Evolutionary conservation across 2,888 invertebrate genomes (phyloP).

Genomic region (Homarus gammarus): DNA sequence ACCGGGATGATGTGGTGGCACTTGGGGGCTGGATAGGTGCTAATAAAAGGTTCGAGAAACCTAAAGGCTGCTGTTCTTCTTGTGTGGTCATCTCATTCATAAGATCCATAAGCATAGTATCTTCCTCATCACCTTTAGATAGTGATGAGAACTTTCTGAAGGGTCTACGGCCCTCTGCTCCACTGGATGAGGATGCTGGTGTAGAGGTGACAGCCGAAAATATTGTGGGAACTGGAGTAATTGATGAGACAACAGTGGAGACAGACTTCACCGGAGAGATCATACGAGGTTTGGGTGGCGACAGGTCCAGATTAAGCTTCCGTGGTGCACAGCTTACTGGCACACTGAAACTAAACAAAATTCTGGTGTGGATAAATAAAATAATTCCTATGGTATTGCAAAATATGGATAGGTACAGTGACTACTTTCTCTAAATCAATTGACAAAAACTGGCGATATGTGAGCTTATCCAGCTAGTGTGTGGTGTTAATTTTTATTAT

Average conservation of each 20-base stretch:
- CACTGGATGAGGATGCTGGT: not conserved
- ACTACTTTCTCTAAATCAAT: too few species aligned
- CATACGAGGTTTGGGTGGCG: conserved; percentile 52
- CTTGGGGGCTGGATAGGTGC: conserved; percentile 49
- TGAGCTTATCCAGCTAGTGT: too few species aligned
- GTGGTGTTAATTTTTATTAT: too few species aligned
- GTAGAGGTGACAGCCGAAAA: not conserved
- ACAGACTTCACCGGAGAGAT: conserved; percentile 38
- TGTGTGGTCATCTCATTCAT: conserved; percentile 45
- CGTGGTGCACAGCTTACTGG: conserved; percentile 68
- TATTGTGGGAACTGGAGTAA: not conserved
- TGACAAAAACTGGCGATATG: too few species aligned
- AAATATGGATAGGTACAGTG: too few species aligned
- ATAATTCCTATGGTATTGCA: not conserved
- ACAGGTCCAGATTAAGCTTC: conserved; percentile 73
- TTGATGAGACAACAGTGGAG: conserved; percentile 3
- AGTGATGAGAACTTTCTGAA: conserved; percentile 61
- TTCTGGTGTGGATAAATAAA: too few species aligned
- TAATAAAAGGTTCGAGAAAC: conserved; percentile 49
- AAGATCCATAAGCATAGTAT: conserved; percentile 61
- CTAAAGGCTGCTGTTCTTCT: conserved; percentile 25
- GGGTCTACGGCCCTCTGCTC: conserved; percentile 23
- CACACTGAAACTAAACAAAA: conserved; percentile 55
- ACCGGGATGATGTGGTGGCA: not conserved
- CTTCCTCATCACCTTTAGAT: conserved; percentile 57